Conservation (phyloP, 2,888 invertebrate species). For the Microctonus brassicae region DNA sequence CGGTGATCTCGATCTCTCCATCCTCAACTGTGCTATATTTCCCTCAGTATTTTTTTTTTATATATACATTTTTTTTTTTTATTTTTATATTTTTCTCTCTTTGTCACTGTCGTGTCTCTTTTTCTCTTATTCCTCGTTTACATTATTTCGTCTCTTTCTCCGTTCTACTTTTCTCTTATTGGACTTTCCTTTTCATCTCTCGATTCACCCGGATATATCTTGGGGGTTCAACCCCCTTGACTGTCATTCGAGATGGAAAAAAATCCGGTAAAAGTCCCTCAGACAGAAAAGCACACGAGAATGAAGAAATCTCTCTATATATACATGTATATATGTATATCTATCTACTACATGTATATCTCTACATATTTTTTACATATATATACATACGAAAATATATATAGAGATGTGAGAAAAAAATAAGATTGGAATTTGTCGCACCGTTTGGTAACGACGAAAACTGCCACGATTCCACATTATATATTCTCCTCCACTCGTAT, state of each 20-base stretch:
- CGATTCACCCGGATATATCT: constrained; percentile 21
- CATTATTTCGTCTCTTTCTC: constrained; percentile 26
- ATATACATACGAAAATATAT: too few species aligned
- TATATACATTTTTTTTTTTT: constrained; percentile 9
- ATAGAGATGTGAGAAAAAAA: not conserved
- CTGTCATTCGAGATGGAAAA: constrained; percentile 36
- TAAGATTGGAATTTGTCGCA: constrained; percentile 3
- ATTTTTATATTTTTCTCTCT: not conserved
- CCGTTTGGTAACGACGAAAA: not conserved
- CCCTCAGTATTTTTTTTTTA: constrained; percentile 2
- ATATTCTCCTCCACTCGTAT: not conserved
- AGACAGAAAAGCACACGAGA: not conserved
- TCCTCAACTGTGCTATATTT: constrained; percentile 36
- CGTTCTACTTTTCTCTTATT: constrained; percentile 7
- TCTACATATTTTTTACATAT: not conserved
- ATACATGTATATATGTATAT: not conserved
- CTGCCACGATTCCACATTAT: not conserved
- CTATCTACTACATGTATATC: not conserved
- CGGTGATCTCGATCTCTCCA: constrained; percentile 54
- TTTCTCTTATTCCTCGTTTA: constrained; percentile 22
- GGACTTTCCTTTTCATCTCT: constrained; percentile 35
- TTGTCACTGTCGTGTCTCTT: not conserved
- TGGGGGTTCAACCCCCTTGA: constrained; percentile 5
- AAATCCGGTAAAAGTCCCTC: constrained; percentile 56
- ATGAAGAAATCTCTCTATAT: not conserved